Percentiles rank a stretch among this genome's conserved stretches.
Conservation (phyloP, 2,113 vertebrate species). For the Psammodynastes pulverulentus region DNA sequence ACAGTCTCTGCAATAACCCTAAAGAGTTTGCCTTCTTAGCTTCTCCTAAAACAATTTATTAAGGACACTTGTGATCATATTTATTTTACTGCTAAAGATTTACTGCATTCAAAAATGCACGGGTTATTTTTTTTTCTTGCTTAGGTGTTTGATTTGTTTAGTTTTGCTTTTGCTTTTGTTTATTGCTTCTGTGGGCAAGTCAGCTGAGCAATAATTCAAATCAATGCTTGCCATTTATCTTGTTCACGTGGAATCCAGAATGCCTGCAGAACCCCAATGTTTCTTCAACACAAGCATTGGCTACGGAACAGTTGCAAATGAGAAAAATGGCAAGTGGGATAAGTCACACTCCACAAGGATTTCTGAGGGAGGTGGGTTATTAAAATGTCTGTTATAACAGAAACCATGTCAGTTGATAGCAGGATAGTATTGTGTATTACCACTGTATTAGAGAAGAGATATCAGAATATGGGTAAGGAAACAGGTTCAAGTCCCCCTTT, state of each 20-base stretch:
- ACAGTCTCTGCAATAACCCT: background rate
- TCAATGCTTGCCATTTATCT: slow-evolving; percentile 72
- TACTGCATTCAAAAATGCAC: slow-evolving; percentile 67
- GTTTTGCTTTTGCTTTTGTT: slow-evolving; percentile 63
- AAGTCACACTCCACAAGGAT: slow-evolving; percentile 11
- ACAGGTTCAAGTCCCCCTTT: background rate
- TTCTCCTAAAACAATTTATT: slow-evolving; percentile 52
- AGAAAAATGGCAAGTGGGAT: slow-evolving; percentile 17
- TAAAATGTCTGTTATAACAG: slow-evolving; percentile 4
- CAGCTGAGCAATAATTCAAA: slow-evolving; percentile 74
- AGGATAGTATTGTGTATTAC: background rate
- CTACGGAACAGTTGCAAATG: slow-evolving; percentile 44
- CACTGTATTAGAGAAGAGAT: background rate
- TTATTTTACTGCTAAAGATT: slow-evolving; percentile 65
- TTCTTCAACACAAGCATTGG: slow-evolving; percentile 65
- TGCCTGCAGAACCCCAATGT: slow-evolving; percentile 55
- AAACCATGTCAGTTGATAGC: background rate
- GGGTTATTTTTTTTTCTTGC: slow-evolving; percentile 56
- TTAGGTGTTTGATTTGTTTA: slow-evolving; percentile 55
- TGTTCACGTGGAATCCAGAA: slow-evolving; percentile 60
- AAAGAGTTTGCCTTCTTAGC: slow-evolving; percentile 49
- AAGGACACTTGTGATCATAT: slow-evolving; percentile 57
- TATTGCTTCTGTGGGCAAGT: slow-evolving; percentile 66
- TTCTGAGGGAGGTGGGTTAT: slow-evolving; percentile 5
- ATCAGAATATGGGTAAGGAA: no score